Evolutionary conservation across 1,140 invertebrate species (phyloP).

Genomic region (Drosophila kikkawai): DNA sequence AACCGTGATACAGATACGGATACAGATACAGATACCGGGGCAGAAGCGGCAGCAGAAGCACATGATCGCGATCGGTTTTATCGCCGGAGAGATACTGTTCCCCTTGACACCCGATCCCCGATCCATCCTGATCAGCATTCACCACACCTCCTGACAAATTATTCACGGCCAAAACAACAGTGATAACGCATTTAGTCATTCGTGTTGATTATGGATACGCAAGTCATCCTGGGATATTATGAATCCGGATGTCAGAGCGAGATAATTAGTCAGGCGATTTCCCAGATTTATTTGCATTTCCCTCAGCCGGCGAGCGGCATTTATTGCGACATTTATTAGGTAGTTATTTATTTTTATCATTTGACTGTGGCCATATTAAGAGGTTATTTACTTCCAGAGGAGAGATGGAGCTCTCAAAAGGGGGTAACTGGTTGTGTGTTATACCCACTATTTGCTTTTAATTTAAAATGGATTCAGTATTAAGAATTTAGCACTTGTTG

Average conservation of each 20-base stretch:
- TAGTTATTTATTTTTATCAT: slow-evolving; percentile 34
- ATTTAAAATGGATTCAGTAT: neutral
- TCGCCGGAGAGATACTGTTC: slow-evolving; percentile 11
- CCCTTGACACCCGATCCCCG: neutral
- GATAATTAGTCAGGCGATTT: slow-evolving; percentile 25
- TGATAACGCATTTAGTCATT: slow-evolving; percentile 35
- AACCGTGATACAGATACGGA: slow-evolving; percentile 31
- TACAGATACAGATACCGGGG: slow-evolving; percentile 22
- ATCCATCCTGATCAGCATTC: slow-evolving; percentile 3
- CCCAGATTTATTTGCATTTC: slow-evolving; percentile 19
- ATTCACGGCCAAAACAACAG: slow-evolving; percentile 26
- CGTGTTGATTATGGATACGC: slow-evolving; percentile 15
- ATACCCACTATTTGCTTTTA: slow-evolving; percentile 6
- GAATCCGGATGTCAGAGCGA: slow-evolving; percentile 20
- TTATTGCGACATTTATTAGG: slow-evolving; percentile 26
- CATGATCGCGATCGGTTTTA: slow-evolving; percentile 36
- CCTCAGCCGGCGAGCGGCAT: neutral
- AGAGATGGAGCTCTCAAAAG: neutral
- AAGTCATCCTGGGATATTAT: slow-evolving; percentile 47
- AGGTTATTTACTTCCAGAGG: neutral
- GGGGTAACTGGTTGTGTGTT: neutral
- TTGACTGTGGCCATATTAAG: neutral
- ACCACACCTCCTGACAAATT: slow-evolving; percentile 8
- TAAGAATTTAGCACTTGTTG: neutral
- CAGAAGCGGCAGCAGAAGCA: slow-evolving; percentile 20